These are phyloP conservation scores for Coluber constrictor DNA, from an alignment of 2,797 vertebrate species.

Conservation along the genomic window DNA sequence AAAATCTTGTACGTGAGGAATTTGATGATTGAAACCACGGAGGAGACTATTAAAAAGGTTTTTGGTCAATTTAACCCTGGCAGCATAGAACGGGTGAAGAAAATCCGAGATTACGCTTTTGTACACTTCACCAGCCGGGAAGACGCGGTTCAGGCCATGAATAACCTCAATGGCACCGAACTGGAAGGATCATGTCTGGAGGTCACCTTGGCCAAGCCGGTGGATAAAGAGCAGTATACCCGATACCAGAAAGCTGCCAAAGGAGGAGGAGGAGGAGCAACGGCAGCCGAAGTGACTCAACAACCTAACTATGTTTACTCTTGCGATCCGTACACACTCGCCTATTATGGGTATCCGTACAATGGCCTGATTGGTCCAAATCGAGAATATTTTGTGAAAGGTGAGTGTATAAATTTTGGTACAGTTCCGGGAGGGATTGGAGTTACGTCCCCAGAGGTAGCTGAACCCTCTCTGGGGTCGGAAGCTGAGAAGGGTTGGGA, in stretches of 20 bases:
- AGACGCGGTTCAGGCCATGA: constrained; percentile 94
- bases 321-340: constrained; percentile 93
- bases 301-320: constrained; percentile 93
- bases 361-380: constrained; percentile 96
- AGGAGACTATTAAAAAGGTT: constrained; percentile 88
- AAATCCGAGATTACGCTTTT: constrained; percentile 97
- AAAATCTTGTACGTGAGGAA: constrained; percentile 98
- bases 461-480: background rate
- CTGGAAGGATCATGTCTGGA: constrained; percentile 95
- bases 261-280: constrained; percentile 65
- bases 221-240: constrained; percentile 98
- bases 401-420: constrained; percentile 75
- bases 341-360: constrained; percentile 97
- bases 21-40: constrained; percentile 98
- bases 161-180: constrained; percentile 91
- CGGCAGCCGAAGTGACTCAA: constrained; percentile 68
- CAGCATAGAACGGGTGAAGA: constrained; percentile 96
- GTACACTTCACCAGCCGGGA: constrained; percentile 95
- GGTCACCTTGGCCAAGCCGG: constrained; percentile 96
- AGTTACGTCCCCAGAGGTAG: background rate
- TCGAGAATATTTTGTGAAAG: constrained; percentile 99
- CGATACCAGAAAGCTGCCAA: constrained; percentile 98
- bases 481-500: background rate
- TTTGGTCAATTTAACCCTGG: constrained; percentile 96
- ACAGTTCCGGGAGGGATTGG: background rate